Conservation (phyloP, 2,888 invertebrate genomes). For the Osmoderma eremita region DNA sequence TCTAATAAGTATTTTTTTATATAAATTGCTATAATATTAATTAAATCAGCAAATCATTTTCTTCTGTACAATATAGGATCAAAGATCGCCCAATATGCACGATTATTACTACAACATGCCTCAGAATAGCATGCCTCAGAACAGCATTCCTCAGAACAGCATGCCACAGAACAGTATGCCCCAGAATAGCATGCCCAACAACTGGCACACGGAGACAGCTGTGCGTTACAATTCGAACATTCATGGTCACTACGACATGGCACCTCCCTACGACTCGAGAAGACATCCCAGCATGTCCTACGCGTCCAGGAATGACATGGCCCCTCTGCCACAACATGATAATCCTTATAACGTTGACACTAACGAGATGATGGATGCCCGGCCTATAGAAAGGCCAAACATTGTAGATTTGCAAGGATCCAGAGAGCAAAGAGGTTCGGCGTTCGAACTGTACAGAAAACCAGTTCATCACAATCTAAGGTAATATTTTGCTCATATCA, state of each 20-base stretch:
- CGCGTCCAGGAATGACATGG: constrained; percentile 62
- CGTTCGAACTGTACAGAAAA: constrained; percentile 94
- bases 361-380: constrained; percentile 52
- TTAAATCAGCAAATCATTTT: too few species aligned
- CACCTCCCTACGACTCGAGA: constrained; percentile 60
- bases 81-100: constrained; percentile 55
- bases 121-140: constrained; percentile 45
- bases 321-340: constrained; percentile 56
- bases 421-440: constrained; percentile 90
- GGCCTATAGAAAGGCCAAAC: constrained; percentile 55
- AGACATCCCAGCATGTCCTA: constrained; percentile 63
- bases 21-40: too few species aligned
- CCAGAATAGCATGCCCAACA: constrained; percentile 45
- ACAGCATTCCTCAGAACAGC: constrained; percentile 56
- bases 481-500: constrained; percentile 63
- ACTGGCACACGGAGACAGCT: constrained; percentile 55
- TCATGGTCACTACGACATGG: constrained; percentile 61
- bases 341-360: constrained; percentile 54
- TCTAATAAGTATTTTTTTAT: too few species aligned
- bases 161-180: constrained; percentile 55
- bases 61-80: constrained; percentile 53
- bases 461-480: constrained; percentile 87
- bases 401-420: constrained; percentile 81
- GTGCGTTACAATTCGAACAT: constrained; percentile 57
- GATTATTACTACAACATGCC: constrained; percentile 54